A percentile compares a stretch with the other conserved stretches of the same genome.
Conservation (phyloP, 92 coral and sea anemone species). For the Heteractis magnifica region DNA sequence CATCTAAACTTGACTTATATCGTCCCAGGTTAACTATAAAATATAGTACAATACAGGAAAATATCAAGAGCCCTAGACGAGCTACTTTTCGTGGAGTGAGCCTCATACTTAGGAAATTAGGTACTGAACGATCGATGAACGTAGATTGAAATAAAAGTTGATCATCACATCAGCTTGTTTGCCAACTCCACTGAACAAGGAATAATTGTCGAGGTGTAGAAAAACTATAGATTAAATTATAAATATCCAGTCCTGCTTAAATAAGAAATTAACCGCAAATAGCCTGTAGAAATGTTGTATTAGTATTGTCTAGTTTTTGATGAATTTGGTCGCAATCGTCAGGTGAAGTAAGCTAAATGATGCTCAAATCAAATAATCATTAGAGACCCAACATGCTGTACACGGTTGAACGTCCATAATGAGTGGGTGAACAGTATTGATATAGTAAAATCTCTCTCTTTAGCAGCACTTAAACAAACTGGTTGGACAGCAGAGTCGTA, state of each 20-base stretch:
- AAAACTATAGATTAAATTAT: neutral
- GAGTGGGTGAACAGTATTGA: neutral
- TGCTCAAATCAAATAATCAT: neutral
- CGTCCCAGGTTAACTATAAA: conserved; percentile 30
- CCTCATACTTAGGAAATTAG: conserved; percentile 20
- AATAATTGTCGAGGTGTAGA: neutral
- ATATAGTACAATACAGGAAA: conserved; percentile 40
- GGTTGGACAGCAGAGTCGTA: neutral
- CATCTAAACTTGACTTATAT: neutral
- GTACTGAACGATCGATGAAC: neutral
- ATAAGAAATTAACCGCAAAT: neutral
- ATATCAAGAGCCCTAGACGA: conserved; percentile 29
- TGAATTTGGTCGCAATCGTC: neutral
- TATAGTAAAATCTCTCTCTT: neutral
- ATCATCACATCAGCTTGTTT: neutral
- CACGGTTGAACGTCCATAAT: neutral
- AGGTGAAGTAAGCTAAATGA: neutral
- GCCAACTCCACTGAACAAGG: neutral
- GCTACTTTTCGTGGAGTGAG: conserved; percentile 33
- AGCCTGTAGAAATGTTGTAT: neutral
- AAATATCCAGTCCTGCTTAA: neutral
- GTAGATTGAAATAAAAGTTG: neutral
- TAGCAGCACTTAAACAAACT: neutral
- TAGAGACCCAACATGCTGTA: neutral
- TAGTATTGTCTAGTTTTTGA: neutral